Evolutionary conservation across 2,888 invertebrate species (phyloP), one percentile per base, ranked within the genome.

Genomic region (Gortyna flavago): DNA sequence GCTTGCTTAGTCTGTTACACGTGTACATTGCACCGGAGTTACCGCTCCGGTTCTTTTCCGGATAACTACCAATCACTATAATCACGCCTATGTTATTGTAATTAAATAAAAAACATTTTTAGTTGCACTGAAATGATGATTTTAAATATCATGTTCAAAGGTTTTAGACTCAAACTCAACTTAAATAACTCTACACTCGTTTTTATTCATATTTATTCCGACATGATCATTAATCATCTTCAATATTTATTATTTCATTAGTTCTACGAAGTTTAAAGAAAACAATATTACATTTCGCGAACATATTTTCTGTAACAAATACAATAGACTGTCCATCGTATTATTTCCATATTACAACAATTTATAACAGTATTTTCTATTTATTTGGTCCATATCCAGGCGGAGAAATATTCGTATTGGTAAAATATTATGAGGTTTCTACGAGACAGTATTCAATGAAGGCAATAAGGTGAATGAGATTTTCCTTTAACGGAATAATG

Each of bases 271-370:
- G n/a, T 41, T 35, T 29, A 18, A 25, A 8, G 18, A 35, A 48
- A 72, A 32, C 16, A n/a, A 44, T 64, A 72, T 54, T 21, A 57
- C 13, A 11, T 44, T 75, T 35, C 38, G 4, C 18, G 29, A 32
- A 38, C 18, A 32, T 25, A 6, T 66, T 76, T 54, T 48, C 1
- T 21, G 21, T 18, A 77, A 32, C n/a, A 67, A 51, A 35, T 44
- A 44, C 44, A 44, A 13, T 44, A 44, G 44, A 44, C 5, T 44
- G 4, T 44, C 2, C 35, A 48, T 38, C 18, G 48, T 38, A 66
- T 76, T 57, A 76, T 57, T 41, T 59, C 6, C 13, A 18, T 29
- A 8, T n/a, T 65, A 73, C 11, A 9, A 44, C 77, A 62, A 62
- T 69, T n/a, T 67, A 25, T 41, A 18, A 8, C 4, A 68, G 41